A percentile compares a stretch with the other conserved stretches of the same genome.
Evolutionary conservation across 2,888 invertebrate species (phyloP).

Genomic region (Brassicogethes aeneus): DNA sequence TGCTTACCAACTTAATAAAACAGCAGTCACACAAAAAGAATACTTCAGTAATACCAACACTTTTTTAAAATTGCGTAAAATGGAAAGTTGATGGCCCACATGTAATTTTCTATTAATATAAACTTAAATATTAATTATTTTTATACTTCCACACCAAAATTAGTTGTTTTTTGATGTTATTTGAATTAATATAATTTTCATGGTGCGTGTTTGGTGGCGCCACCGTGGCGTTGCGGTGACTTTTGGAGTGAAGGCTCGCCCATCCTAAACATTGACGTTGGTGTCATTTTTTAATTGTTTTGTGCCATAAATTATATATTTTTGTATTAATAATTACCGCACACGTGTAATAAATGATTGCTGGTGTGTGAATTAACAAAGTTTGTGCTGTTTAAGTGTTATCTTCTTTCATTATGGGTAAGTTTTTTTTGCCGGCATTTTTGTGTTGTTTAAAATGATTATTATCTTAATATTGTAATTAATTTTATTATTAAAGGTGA

Average conservation of each 20-base stretch:
- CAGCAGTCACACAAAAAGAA: too few species aligned
- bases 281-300: conserved; percentile 25
- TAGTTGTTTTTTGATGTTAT: not conserved
- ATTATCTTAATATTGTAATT: too few species aligned
- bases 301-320: conserved; percentile 18
- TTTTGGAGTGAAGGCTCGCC: conserved; percentile 31
- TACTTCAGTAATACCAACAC: not conserved
- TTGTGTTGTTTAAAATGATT: too few species aligned
- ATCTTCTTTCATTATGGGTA: conserved; percentile 26
- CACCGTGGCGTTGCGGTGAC: conserved; percentile 14
- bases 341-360: conserved; percentile 20
- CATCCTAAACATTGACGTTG: conserved; percentile 31
- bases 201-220: conserved; percentile 11
- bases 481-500: too few species aligned
- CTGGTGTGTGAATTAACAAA: conserved; percentile 5
- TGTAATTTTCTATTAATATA: too few species aligned
- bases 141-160: too few species aligned
- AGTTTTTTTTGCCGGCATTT: conserved; percentile 26
- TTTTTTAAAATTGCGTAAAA: too few species aligned
- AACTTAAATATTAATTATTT: too few species aligned
- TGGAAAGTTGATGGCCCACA: too few species aligned
- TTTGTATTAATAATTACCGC: conserved; percentile 20
- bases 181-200: too few species aligned
- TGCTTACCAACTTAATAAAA: not conserved
- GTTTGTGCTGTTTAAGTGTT: conserved; percentile 8